phyloP scores from a whole-genome alignment of 2,113 vertebrate genomes.

The Bathybates hornii region DNA sequence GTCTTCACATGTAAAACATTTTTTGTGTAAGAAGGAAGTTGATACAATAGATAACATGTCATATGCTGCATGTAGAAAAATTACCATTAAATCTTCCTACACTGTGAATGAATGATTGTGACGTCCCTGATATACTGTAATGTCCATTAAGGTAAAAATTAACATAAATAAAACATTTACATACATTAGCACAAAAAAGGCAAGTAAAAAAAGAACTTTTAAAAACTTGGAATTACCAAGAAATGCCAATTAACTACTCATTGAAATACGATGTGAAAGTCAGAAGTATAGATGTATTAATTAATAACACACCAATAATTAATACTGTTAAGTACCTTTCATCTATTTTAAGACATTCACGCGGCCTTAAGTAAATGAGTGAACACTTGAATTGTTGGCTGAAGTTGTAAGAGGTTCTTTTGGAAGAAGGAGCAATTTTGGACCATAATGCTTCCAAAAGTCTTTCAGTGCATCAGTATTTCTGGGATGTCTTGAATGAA shows the following conservation, averaged over 20 bases:
- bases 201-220: background rate
- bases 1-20: background rate
- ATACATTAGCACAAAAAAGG: background rate
- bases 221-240: background rate
- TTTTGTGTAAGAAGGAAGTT: background rate
- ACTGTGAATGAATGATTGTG: background rate
- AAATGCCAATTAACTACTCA: background rate
- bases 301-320: background rate
- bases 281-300: background rate
- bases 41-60: background rate
- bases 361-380: background rate
- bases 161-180: background rate
- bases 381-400: background rate
- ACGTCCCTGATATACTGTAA: background rate
- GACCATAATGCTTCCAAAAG: background rate
- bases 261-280: background rate
- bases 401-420: background rate
- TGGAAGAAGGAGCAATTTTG: background rate
- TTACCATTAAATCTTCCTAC: background rate
- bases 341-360: background rate
- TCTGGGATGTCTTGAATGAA: background rate
- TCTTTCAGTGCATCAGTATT: background rate
- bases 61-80: background rate
- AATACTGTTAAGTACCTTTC: background rate
- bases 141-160: background rate